Evolutionary conservation across 1,140 invertebrate genomes (phyloP).

Genomic region (Venturia canescens): DNA sequence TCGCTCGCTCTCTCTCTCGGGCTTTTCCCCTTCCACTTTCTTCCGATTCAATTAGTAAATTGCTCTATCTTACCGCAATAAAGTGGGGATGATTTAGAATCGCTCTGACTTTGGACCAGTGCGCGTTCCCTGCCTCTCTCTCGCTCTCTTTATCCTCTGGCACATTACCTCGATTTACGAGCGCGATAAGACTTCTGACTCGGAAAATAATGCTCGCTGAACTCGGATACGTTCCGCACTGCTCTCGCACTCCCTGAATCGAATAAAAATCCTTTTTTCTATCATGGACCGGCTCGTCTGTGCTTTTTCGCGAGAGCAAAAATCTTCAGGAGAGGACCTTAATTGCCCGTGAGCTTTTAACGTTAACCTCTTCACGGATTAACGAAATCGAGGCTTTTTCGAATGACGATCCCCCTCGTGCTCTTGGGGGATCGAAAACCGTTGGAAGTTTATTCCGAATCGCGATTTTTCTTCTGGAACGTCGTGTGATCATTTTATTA

Average conservation of each 20-base stretch:
- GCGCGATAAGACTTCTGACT: background rate
- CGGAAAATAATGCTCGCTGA: background rate
- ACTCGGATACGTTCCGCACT: background rate
- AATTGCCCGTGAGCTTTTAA: no score
- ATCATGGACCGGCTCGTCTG: background rate
- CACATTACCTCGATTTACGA: conserved; percentile 20
- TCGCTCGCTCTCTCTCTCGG: background rate
- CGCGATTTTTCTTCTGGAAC: no score
- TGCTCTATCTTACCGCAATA: conserved; percentile 49
- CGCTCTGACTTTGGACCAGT: background rate
- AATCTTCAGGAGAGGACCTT: no score
- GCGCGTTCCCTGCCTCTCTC: background rate
- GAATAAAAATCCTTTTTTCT: background rate
- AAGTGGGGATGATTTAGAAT: conserved; percentile 50
- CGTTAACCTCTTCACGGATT: no score
- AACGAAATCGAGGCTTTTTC: no score
- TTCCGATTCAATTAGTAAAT: conserved; percentile 74
- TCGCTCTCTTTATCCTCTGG: background rate
- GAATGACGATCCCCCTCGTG: no score
- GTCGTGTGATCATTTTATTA: no score
- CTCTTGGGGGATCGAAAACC: no score
- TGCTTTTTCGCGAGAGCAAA: no score
- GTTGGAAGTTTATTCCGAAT: no score
- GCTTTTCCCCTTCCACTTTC: background rate
- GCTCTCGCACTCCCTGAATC: background rate